Base-by-base conservation (phyloP, 1,140 invertebrate species). In the Scylla paramamosain region DNA sequence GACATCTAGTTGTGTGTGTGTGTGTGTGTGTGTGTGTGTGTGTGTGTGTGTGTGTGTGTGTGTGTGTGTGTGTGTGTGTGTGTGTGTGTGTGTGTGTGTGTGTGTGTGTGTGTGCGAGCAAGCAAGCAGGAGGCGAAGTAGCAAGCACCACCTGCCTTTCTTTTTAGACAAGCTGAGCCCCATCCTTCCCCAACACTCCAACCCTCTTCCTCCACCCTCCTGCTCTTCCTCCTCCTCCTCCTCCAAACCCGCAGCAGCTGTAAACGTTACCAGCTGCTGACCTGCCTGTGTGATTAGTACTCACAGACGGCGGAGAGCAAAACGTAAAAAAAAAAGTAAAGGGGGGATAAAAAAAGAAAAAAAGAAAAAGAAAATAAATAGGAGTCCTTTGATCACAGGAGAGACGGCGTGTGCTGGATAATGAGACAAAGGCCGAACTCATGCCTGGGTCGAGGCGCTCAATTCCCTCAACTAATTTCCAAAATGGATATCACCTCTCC, bases 401-500 rank as follows among this genome's bases (percentile, higher is more conserved):
- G 89, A 29, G n/a, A 29, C 45, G 89, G 59, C 45, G 89, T 48
- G 45, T 59, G 89, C 46, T 20, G n/a, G 46, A 59, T 91, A 91
- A 91, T 91, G 89, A 91, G 46, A 59, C 89, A 91, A 91, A 91
- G 89, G 46, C 46, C 28, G 89, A 91, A 16, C 46, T 59, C 46
- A 48, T 91, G 39, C 89, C 46, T 31, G 28, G 39, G 39, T 14
- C 88, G 32, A 90, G 39, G 45, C n/a, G 46, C 89, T 25, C 92
- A 86, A 86, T 82, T 93, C 92, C 92, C 92, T 86, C 83, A 86
- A 86, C 92, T 93, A 93, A 93, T 93, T 93, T 93, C 92, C 92
- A 93, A 93, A 93, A 93, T 93, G 92, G 92, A 93, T 93, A 86
- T 93, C 84, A 93, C 77, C 92, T 46, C 46, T 48, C 92, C 31